Percentiles rank a stretch among this genome's conserved stretches.
These are phyloP conservation scores for Leistus spinibarbis DNA, from an alignment of 2,888 invertebrate species.

Conservation along the genomic window DNA sequence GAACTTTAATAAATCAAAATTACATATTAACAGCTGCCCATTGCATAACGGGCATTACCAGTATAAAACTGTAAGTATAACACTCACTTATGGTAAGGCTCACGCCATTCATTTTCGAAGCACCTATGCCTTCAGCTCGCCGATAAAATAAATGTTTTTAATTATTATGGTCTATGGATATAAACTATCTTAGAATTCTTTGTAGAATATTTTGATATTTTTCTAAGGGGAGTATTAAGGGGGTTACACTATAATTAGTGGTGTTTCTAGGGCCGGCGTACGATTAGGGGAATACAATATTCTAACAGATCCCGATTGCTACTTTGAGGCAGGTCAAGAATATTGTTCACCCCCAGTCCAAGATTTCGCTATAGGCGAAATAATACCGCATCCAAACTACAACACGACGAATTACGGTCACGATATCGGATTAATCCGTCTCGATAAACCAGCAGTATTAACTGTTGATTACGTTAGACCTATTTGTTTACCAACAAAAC, in stretches of 20 bases:
- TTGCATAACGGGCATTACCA: constrained; percentile 56
- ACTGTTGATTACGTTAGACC: constrained; percentile 54
- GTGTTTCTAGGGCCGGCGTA: constrained; percentile 59
- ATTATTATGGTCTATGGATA: no score
- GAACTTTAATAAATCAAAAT: constrained; percentile 60
- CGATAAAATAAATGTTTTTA: no score
- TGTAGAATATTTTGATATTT: no score
- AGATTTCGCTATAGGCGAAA: constrained; percentile 60
- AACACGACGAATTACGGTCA: constrained; percentile 59
- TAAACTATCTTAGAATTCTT: no score
- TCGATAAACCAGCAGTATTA: constrained; percentile 52
- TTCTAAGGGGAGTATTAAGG: not conserved
- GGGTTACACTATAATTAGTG: not conserved
- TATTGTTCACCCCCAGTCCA: constrained; percentile 58
- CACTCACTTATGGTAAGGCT: not conserved
- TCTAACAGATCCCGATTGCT: constrained; percentile 58
- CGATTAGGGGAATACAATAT: constrained; percentile 69
- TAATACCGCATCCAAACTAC: constrained; percentile 62
- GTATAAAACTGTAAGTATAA: constrained; percentile 48
- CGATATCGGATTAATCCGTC: constrained; percentile 64
- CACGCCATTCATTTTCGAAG: no score
- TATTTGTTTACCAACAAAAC: constrained; percentile 58
- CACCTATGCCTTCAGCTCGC: no score
- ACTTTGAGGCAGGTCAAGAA: constrained; percentile 45
- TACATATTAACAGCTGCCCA: constrained; percentile 67